These are phyloP conservation scores for Artibeus jamaicensis DNA, from an alignment of 2,797 vertebrate genomes.

Conservation along the genomic window DNA sequence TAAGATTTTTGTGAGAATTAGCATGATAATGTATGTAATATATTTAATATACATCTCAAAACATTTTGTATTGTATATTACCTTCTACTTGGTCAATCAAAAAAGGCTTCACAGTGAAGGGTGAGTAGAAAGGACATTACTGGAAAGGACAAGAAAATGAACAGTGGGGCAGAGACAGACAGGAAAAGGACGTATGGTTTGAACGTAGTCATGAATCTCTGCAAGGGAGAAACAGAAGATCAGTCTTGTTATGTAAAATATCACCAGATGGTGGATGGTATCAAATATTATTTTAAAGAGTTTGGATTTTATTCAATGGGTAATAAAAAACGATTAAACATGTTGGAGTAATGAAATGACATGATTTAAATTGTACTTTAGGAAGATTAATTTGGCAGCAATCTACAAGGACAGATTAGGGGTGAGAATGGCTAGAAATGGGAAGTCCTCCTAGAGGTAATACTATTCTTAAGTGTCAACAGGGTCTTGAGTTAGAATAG, in stretches of 20 bases:
- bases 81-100: constrained; percentile 10
- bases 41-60: background rate
- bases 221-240: constrained; percentile 33
- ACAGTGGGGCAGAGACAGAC: background rate
- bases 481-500: background rate
- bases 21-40: background rate
- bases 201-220: constrained; percentile 12
- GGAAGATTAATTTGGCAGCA: constrained; percentile 58
- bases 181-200: constrained; percentile 1
- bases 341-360: constrained; percentile 53
- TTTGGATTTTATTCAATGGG: constrained; percentile 66
- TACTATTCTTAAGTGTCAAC: background rate
- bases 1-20: background rate
- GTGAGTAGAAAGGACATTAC: background rate
- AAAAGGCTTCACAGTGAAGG: background rate
- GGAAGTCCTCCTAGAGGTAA: background rate
- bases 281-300: constrained; percentile 72
- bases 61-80: constrained; percentile 25
- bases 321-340: constrained; percentile 68
- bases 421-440: background rate
- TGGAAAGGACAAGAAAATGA: background rate
- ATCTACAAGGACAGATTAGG: constrained; percentile 33
- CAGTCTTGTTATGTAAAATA: constrained; percentile 30
- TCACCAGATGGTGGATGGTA: constrained; percentile 63
- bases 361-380: constrained; percentile 65